phyloP scores from a whole-genome alignment of 2,113 vertebrate species.

The Manacus vitellinus region DNA sequence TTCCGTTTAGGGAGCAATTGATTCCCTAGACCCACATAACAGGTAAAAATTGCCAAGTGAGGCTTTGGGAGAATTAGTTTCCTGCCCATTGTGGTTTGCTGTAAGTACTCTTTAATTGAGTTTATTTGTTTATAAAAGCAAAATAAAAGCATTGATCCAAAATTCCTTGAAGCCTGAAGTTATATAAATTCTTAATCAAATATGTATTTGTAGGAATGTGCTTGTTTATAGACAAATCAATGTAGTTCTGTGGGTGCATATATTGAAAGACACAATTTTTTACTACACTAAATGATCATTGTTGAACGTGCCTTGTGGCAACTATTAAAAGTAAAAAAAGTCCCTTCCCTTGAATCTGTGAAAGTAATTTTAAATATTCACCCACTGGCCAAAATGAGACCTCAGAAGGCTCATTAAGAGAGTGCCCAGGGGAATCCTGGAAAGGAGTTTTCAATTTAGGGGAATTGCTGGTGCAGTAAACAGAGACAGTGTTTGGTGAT shows the following conservation, averaged over 20 bases:
- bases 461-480: background rate
- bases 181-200: conserved; percentile 50
- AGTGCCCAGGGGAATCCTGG: background rate
- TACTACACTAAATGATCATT: background rate
- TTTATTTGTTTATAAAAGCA: conserved; percentile 45
- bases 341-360: background rate
- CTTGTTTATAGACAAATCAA: background rate
- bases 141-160: conserved; percentile 38
- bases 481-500: fast-evolving
- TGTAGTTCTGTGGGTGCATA: background rate
- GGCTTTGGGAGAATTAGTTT: background rate
- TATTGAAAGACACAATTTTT: background rate
- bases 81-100: background rate
- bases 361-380: background rate
- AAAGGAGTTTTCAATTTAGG: background rate
- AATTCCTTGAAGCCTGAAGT: conserved; percentile 22
- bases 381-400: background rate
- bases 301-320: background rate
- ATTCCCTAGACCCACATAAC: background rate
- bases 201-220: background rate
- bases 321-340: background rate
- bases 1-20: background rate
- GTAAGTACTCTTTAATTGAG: conserved; percentile 29
- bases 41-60: background rate
- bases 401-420: background rate